Evolutionary conservation across 2,888 invertebrate genomes (phyloP).

Genomic region (Phrixothrix hirtus): DNA sequence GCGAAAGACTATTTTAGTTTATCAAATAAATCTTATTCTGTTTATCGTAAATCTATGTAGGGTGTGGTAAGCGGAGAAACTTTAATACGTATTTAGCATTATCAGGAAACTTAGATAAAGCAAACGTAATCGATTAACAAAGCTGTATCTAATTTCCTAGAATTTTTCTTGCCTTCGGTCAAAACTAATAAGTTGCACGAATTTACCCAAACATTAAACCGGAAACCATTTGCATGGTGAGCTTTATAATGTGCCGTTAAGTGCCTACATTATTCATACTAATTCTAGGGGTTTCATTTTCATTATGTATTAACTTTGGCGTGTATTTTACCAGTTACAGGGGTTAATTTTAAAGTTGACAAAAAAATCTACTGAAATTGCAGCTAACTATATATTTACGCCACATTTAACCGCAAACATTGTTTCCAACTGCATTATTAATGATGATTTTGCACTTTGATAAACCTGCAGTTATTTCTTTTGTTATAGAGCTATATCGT

Average conservation of each 20-base stretch:
- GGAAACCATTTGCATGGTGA: too few species aligned
- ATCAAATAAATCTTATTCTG: too few species aligned
- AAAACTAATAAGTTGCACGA: too few species aligned
- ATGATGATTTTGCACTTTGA: constrained; percentile 7
- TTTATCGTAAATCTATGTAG: too few species aligned
- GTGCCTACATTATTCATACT: constrained; percentile 17
- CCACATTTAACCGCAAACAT: not conserved
- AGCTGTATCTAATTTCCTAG: too few species aligned
- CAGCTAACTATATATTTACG: not conserved
- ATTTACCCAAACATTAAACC: too few species aligned
- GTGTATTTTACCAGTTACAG: constrained; percentile 8
- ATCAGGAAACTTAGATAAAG: too few species aligned
- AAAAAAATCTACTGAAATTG: not conserved
- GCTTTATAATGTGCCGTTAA: constrained; percentile 14
- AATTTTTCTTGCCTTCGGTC: too few species aligned
- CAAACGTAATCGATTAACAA: too few species aligned
- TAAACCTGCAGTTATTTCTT: not conserved
- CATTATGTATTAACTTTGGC: constrained; percentile 10
- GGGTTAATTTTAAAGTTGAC: constrained; percentile 7
- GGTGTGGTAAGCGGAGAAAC: too few species aligned
- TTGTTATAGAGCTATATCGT: not conserved
- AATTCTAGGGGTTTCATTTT: constrained; percentile 14
- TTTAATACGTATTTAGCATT: too few species aligned
- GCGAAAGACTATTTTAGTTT: too few species aligned
- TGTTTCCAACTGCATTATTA: constrained; percentile 9